phyloP scores from a whole-genome alignment of 2,888 invertebrate genomes.

The Catocala fraxini region DNA sequence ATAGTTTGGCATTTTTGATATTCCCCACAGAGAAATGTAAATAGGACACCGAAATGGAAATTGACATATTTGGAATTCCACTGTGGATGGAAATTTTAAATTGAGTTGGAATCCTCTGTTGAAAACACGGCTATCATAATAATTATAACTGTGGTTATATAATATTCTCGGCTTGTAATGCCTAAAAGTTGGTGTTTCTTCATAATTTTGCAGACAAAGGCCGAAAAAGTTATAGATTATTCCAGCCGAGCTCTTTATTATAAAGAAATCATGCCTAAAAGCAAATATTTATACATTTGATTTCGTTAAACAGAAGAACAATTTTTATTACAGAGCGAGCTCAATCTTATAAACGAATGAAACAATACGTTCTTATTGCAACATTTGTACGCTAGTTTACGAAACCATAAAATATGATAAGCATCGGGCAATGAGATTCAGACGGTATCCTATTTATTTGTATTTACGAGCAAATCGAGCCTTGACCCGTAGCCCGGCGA shows the following conservation, averaged over 20 bases:
- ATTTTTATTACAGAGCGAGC: slow-evolving; percentile 8
- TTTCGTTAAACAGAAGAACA: slow-evolving; percentile 1
- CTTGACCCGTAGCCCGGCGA: slow-evolving; percentile 68
- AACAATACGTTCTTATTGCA: slow-evolving; percentile 70
- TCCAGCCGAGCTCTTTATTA: neutral
- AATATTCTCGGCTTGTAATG: slow-evolving; percentile 25
- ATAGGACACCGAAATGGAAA: slow-evolving; percentile 41
- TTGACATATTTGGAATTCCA: slow-evolving; percentile 42
- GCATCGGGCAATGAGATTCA: slow-evolving; percentile 78
- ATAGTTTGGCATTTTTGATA: slow-evolving; percentile 39
- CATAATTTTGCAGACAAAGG: slow-evolving; percentile 5
- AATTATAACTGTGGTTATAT: slow-evolving; percentile 33
- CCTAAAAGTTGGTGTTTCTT: slow-evolving; percentile 6
- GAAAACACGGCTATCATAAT: slow-evolving; percentile 34
- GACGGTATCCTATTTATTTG: slow-evolving; percentile 79
- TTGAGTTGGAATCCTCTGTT: slow-evolving; percentile 41
- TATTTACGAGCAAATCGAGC: slow-evolving; percentile 80
- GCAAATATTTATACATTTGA: slow-evolving; percentile 6
- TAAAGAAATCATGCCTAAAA: neutral
- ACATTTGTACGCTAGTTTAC: slow-evolving; percentile 74
- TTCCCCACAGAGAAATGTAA: slow-evolving; percentile 25
- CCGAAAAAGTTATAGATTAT: slow-evolving; percentile 3
- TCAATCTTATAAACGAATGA: slow-evolving; percentile 53
- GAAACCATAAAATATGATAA: slow-evolving; percentile 83
- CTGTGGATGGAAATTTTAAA: slow-evolving; percentile 48